Conservation (phyloP, 2,113 vertebrate species). For the Okapia johnstoni region DNA sequence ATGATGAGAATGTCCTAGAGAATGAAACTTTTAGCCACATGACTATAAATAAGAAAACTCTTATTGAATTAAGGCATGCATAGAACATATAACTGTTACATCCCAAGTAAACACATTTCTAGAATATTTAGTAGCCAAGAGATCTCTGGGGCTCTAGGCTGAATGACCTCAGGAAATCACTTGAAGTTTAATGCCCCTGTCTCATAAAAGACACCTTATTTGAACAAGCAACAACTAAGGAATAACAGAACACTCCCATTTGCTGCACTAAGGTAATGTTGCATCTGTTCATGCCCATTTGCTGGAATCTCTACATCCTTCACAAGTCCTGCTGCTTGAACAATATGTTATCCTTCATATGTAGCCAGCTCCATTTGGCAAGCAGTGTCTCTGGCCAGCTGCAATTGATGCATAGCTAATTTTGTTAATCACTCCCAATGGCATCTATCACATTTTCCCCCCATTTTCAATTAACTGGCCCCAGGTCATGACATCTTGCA, state of each 20-base stretch:
- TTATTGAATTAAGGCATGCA: neutral
- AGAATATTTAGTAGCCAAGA: neutral
- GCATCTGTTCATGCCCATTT: conserved; percentile 32
- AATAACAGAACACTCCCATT: neutral
- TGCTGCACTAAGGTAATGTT: neutral
- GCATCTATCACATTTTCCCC: conserved; percentile 40
- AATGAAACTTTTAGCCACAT: neutral
- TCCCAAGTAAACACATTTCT: neutral
- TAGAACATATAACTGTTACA: neutral
- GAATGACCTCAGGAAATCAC: neutral
- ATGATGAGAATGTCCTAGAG: neutral
- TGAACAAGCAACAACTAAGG: neutral
- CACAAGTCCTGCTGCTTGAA: conserved; percentile 61
- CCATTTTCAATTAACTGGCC: conserved; percentile 72
- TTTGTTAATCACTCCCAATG: conserved; percentile 68
- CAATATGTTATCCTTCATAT: conserved; percentile 61
- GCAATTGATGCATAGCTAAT: conserved; percentile 68
- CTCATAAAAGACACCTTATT: neutral
- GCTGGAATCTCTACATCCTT: conserved; percentile 43
- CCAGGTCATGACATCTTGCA: conserved; percentile 68
- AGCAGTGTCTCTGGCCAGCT: conserved; percentile 62
- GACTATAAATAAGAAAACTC: neutral
- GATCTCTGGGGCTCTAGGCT: neutral
- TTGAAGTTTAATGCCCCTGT: neutral
- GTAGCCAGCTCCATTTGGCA: conserved; percentile 71